Percentiles rank a stretch among this genome's conserved stretches.
Conservation (phyloP, 2,113 vertebrate species). For the Campylomormyrus tamandua region DNA sequence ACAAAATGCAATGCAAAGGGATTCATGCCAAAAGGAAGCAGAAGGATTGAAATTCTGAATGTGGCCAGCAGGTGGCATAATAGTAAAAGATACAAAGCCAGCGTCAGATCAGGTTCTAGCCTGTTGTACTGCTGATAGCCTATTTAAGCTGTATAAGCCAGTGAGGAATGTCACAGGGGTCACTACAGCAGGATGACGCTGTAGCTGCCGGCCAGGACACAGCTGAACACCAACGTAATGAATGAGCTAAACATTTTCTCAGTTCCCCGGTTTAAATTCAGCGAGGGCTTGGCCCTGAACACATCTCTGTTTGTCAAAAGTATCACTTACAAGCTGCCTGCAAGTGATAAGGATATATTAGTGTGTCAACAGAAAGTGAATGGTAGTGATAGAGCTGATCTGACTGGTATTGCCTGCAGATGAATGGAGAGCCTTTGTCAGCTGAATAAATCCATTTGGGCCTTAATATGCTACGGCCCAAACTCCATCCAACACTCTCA, state of each 20-base stretch:
- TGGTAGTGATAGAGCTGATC: background rate
- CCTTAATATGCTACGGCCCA: conserved; percentile 56
- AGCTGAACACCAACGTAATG: background rate
- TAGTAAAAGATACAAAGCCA: background rate
- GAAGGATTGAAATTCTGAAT: background rate
- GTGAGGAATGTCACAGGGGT: background rate
- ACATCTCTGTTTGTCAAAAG: background rate
- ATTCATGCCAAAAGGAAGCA: background rate
- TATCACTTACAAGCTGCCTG: background rate
- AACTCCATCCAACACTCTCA: conserved; percentile 21
- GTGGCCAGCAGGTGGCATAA: background rate
- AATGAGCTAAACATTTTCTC: background rate
- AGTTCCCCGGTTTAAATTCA: background rate
- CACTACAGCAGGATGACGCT: background rate
- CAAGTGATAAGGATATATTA: background rate
- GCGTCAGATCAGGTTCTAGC: background rate
- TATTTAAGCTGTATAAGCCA: background rate
- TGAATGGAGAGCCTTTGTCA: conserved; percentile 45
- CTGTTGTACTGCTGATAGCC: background rate
- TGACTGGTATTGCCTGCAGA: background rate
- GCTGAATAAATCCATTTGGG: conserved; percentile 50
- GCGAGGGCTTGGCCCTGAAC: background rate
- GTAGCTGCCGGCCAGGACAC: background rate
- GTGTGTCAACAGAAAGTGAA: conserved; percentile 1
- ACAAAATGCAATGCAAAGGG: no score